A percentile compares a stretch with the other conserved stretches of the same genome.
phyloP scores from a whole-genome alignment of 1,140 invertebrate species.

The Cyphomyrmex costatus region DNA sequence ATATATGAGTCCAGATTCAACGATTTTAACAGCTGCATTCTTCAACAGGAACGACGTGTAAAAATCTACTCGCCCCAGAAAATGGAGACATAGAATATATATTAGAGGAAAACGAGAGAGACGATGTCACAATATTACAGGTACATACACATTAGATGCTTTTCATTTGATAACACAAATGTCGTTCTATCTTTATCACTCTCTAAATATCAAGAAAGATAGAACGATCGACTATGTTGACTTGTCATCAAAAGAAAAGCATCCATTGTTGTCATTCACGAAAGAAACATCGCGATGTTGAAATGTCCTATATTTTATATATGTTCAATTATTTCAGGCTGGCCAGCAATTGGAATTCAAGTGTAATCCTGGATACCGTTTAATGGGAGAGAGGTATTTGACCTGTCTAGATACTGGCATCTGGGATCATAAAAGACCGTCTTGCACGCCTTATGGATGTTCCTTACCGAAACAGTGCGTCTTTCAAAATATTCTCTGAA shows the following conservation, averaged over 20 bases:
- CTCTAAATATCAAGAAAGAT: no score
- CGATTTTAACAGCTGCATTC: not conserved
- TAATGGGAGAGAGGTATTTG: constrained; percentile 83
- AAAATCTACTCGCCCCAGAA: constrained; percentile 82
- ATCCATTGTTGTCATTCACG: not conserved
- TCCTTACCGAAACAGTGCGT: constrained; percentile 73
- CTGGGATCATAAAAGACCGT: constrained; percentile 84
- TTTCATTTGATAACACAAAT: no score
- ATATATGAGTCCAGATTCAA: not conserved
- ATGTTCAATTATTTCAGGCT: constrained; percentile 71
- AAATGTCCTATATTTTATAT: not conserved
- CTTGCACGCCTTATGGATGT: constrained; percentile 79
- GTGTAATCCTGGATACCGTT: constrained; percentile 84
- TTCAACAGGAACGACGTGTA: constrained; percentile 81
- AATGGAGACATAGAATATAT: constrained; percentile 84
- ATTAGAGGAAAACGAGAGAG: constrained; percentile 80
- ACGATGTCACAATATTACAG: constrained; percentile 80
- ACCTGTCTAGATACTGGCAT: constrained; percentile 86
- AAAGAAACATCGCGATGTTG: not conserved
- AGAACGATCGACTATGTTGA: no score
- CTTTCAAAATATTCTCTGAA: not conserved
- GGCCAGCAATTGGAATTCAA: constrained; percentile 86
- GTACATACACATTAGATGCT: no score
- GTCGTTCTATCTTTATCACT: no score
- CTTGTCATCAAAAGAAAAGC: no score